Base-by-base conservation (phyloP, 2,113 vertebrate species). In the Leuciscus idus region DNA sequence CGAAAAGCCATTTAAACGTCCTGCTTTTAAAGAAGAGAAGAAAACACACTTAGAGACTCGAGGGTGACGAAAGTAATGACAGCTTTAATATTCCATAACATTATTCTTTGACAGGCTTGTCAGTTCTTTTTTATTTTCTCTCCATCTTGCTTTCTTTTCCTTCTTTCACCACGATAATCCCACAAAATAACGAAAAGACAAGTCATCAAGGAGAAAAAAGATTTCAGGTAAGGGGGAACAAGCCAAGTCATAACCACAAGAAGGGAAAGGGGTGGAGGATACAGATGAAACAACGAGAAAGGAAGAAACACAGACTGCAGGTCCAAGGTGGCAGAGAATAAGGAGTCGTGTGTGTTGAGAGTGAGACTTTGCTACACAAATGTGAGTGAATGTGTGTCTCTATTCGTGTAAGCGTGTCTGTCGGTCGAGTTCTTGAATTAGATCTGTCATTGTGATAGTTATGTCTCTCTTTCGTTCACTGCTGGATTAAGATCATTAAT, bases 31-130 rank as follows among this genome's bases (percentile, higher is more conserved):
- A 50, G 15, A 50, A 2, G 3, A 33, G 46, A 68, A 82, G 57
- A 52, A 82, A 68, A 82, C 61, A 66, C 80, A 7, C 62, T 21
- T 19, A 50, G 26, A 21, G 46, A 82, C 43, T 21, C 43, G 1
- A 72, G 43, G 46, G 23, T 85, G 84, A 79, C 62, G 61, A 68
- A 85, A 85, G 77, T 70, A 87, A 88, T 85, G 52, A 85, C 89
- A 11, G 87, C 91, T 92, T 95, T 93, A 93, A 91, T 76, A 68
- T 90, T 87, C 86, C 89, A 91, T 92, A 86, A 89, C 90, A 92
- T 90, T 89, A 89, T 90, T 92, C 90, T 89, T 84, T 87, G 89
- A 89, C 91, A 91, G 91, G 90, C 88, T 6, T 90, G 87, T 84
- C 62, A 28, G 87, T 90, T 52, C 15, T 61, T 50, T 85, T 64